A percentile compares a stretch with the other conserved stretches of the same genome.
These are phyloP conservation scores for Chelonus formosanus DNA, from an alignment of 2,888 invertebrate species.

Conservation along the genomic window DNA sequence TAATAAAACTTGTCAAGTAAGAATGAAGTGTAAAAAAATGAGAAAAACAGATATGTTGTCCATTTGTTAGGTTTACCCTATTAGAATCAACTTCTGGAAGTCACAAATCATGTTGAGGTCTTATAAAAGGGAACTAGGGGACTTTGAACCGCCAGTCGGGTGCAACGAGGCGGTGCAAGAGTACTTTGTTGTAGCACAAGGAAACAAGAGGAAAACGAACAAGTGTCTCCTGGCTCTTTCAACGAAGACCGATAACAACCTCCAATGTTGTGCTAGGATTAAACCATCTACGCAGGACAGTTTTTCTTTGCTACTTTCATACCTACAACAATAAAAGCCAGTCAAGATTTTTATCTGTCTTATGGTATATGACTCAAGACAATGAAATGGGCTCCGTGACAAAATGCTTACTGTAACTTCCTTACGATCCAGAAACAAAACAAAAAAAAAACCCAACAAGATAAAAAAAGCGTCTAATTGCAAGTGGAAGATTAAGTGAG, in stretches of 20 bases:
- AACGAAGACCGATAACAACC: constrained; percentile 32
- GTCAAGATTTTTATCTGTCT: constrained; percentile 26
- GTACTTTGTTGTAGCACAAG: neutral
- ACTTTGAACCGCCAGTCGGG: no score
- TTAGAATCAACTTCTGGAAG: no score
- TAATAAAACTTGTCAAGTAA: no score
- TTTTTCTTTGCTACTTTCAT: constrained; percentile 18
- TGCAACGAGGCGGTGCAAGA: no score
- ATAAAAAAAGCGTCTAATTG: constrained; percentile 11
- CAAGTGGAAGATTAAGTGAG: neutral
- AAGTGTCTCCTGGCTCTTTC: constrained; percentile 21
- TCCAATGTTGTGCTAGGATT: constrained; percentile 30
- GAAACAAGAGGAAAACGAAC: constrained; percentile 10
- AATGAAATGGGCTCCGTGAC: constrained; percentile 26
- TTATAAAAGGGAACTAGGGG: no score
- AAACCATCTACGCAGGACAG: constrained; percentile 27
- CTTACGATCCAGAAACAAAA: constrained; percentile 6
- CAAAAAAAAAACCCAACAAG: neutral
- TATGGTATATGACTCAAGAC: constrained; percentile 25
- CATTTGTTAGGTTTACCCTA: no score
- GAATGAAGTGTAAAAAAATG: no score
- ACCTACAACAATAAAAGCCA: no score
- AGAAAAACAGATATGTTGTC: no score
- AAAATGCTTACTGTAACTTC: constrained; percentile 29
- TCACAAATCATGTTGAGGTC: no score